phyloP scores from a whole-genome alignment of 2,797 vertebrate genomes.

The Epinephelus awoara region DNA sequence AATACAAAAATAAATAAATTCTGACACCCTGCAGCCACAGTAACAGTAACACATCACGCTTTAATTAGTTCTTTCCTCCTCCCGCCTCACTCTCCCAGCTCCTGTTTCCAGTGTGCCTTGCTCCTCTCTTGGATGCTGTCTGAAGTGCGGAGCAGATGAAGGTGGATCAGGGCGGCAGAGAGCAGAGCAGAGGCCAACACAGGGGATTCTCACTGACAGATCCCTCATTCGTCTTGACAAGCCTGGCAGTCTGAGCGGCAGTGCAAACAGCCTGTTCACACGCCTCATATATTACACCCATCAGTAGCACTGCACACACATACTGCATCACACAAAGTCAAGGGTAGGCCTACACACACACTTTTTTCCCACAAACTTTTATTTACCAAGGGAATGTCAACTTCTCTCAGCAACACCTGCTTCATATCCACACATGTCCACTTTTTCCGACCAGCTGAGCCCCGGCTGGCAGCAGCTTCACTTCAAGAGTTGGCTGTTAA shows the following conservation, averaged over 20 bases:
- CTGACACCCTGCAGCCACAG: not conserved
- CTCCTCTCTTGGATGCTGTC: slow-evolving; percentile 15
- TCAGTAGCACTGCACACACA: slow-evolving; percentile 19
- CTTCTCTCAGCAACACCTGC: slow-evolving; percentile 33
- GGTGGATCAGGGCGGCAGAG: slow-evolving; percentile 53
- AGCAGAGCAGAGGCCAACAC: slow-evolving; percentile 49
- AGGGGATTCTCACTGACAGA: slow-evolving; percentile 50
- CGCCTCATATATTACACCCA: slow-evolving; percentile 15
- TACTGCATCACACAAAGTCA: slow-evolving; percentile 9
- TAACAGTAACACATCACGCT: not conserved
- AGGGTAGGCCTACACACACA: slow-evolving; percentile 4
- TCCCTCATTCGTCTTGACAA: slow-evolving; percentile 64
- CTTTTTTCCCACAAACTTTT: slow-evolving; percentile 2
- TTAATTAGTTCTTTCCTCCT: not conserved
- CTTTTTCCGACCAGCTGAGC: slow-evolving; percentile 12
- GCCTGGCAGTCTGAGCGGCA: slow-evolving; percentile 40
- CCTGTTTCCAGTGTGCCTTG: slow-evolving; percentile 3
- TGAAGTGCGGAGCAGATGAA: slow-evolving; percentile 46
- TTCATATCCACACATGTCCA: slow-evolving; percentile 20
- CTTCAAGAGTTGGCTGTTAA: slow-evolving; percentile 17
- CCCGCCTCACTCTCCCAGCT: not conserved
- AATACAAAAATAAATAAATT: not conserved
- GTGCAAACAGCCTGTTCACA: slow-evolving; percentile 51
- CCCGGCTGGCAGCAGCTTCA: not conserved
- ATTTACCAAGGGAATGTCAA: slow-evolving; percentile 22